Evolutionary conservation across 2,888 invertebrate genomes (phyloP).

Genomic region (Sphecodes monilicornis): DNA sequence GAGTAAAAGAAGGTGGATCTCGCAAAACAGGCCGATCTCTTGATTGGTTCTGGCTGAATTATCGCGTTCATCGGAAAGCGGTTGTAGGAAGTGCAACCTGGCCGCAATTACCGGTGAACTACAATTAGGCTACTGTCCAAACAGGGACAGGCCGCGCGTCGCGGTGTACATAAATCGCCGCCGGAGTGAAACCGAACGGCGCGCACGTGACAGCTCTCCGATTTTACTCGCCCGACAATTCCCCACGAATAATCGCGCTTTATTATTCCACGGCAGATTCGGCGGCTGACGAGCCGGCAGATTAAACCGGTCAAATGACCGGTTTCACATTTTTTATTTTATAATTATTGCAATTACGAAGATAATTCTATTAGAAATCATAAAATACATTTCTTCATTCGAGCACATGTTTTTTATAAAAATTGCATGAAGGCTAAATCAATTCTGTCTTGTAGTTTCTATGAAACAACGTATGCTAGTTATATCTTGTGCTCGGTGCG

Average conservation of each 20-base stretch:
- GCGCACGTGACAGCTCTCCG: constrained; percentile 40
- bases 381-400: no score
- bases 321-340: no score
- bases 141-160: constrained; percentile 33
- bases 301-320: no score
- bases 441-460: no score
- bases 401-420: no score
- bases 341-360: no score
- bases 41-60: constrained; percentile 67
- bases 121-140: constrained; percentile 66
- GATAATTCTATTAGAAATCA: no score
- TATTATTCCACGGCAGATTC: constrained; percentile 29
- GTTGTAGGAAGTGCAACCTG: constrained; percentile 43
- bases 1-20: not conserved
- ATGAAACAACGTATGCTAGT: no score
- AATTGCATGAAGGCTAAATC: no score
- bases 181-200: constrained; percentile 26
- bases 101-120: constrained; percentile 55
- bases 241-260: not conserved
- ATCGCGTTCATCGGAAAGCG: constrained; percentile 49
- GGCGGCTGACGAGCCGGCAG: no score
- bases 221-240: constrained; percentile 40
- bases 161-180: constrained; percentile 34
- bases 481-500: no score
- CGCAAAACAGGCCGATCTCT: constrained; percentile 29